phyloP scores from a whole-genome alignment of 1,140 invertebrate species.

The Drosophila serrata region DNA sequence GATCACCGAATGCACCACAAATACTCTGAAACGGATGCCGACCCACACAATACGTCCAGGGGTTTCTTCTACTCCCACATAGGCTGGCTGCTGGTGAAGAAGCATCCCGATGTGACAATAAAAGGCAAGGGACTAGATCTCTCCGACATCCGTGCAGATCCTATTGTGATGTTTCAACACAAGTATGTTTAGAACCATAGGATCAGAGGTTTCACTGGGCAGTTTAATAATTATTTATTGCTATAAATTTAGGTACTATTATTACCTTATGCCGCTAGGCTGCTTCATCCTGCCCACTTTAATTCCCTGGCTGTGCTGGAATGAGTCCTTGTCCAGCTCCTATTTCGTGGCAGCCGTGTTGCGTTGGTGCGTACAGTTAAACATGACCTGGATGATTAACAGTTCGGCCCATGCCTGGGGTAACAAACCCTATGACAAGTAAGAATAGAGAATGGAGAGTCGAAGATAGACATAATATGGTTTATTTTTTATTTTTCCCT shows the following conservation, averaged over 20 bases:
- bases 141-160: slow-evolving; percentile 94
- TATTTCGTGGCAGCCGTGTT: slow-evolving; percentile 94
- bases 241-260: not conserved
- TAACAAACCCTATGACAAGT: slow-evolving; percentile 95
- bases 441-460: slow-evolving; percentile 72
- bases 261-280: slow-evolving; percentile 90
- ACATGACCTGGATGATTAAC: slow-evolving; percentile 98
- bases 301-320: slow-evolving; percentile 94
- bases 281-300: slow-evolving; percentile 95
- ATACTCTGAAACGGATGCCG: slow-evolving; percentile 97
- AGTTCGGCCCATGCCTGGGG: slow-evolving; percentile 98
- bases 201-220: too few species aligned
- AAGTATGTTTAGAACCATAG: slow-evolving; percentile 90
- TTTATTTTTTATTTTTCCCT: not conserved
- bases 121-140: slow-evolving; percentile 95
- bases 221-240: too few species aligned
- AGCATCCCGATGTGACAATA: slow-evolving; percentile 95
- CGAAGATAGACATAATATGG: not conserved
- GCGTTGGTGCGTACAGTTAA: slow-evolving; percentile 94
- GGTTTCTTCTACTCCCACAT: slow-evolving; percentile 99
- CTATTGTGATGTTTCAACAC: slow-evolving; percentile 94
- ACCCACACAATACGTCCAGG: slow-evolving; percentile 97
- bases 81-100: slow-evolving; percentile 96
- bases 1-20: slow-evolving; percentile 99
- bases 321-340: slow-evolving; percentile 91